A percentile compares a stretch with the other conserved stretches of the same genome.
Evolutionary conservation across 2,888 invertebrate species (phyloP).

Genomic region (Drosophila mettleri): DNA sequence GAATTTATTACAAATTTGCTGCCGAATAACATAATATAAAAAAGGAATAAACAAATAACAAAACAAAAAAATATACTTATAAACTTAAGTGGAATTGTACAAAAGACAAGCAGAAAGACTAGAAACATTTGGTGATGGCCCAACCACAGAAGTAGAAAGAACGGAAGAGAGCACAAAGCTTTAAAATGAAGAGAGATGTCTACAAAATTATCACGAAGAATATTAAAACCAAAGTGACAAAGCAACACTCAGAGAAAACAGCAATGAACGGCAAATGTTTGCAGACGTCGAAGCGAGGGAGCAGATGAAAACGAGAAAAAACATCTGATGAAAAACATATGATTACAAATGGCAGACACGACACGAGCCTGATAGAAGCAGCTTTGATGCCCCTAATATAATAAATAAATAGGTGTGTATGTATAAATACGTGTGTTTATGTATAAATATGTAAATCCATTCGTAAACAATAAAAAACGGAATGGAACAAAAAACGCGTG

Average conservation of each 20-base stretch:
- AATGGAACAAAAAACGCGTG: constrained; percentile 35
- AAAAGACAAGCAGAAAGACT: constrained; percentile 35
- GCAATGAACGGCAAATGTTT: constrained; percentile 68
- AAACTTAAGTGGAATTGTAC: constrained; percentile 60
- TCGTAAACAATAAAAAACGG: constrained; percentile 26
- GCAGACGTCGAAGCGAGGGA: constrained; percentile 8
- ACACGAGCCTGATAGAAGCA: constrained; percentile 7
- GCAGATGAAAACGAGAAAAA: constrained; percentile 37
- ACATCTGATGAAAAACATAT: constrained; percentile 69
- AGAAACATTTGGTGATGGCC: constrained; percentile 38
- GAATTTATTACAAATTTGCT: constrained; percentile 74
- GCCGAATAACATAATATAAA: constrained; percentile 31
- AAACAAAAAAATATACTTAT: constrained; percentile 26
- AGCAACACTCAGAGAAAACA: constrained; percentile 28
- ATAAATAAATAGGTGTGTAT: constrained; percentile 7
- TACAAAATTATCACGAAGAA: constrained; percentile 57
- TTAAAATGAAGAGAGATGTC: constrained; percentile 38
- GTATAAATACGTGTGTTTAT: constrained; percentile 12
- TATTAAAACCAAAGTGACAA: constrained; percentile 24
- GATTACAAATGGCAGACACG: constrained; percentile 44
- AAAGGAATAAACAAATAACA: constrained; percentile 21
- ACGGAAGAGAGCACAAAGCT: constrained; percentile 19
- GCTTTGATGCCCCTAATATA: constrained; percentile 8
- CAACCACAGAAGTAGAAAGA: constrained; percentile 21
- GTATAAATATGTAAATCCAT: constrained; percentile 1